A percentile compares a stretch with the other conserved stretches of the same genome.
Conservation (phyloP, 2,888 invertebrate species). For the Creontiades dilutus region DNA sequence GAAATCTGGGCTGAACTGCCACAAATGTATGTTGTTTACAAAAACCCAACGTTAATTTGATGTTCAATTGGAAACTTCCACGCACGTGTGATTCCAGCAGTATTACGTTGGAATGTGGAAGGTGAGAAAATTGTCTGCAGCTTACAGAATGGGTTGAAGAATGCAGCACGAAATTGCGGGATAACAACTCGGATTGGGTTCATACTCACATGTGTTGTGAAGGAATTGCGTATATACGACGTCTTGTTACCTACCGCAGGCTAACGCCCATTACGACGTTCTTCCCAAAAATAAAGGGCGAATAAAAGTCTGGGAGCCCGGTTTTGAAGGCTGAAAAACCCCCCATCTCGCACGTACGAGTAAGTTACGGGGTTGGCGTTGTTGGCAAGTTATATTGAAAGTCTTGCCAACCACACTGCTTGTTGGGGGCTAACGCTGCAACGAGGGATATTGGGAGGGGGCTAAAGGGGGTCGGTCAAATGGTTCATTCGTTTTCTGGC, state of each 20-base stretch:
- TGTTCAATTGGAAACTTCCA: no score
- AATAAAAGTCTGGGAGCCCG: not conserved
- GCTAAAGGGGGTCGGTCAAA: not conserved
- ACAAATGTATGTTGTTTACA: no score
- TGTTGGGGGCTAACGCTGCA: not conserved
- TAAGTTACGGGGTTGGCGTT: constrained; percentile 8
- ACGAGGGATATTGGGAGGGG: not conserved
- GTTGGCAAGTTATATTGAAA: constrained; percentile 39
- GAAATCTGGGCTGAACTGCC: no score
- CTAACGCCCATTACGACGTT: not conserved
- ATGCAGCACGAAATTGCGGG: no score
- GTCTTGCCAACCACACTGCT: constrained; percentile 18
- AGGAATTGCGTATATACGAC: no score
- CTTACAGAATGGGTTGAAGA: no score
- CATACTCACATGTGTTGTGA: no score
- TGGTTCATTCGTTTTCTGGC: not conserved
- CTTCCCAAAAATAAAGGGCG: not conserved
- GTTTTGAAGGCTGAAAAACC: not conserved
- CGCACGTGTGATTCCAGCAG: no score
- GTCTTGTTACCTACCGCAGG: not conserved
- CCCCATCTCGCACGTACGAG: constrained; percentile 20
- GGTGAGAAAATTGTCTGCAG: no score
- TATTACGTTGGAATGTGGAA: no score
- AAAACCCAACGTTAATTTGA: no score
- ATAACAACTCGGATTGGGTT: no score